Evolutionary conservation across 2,888 invertebrate species (phyloP).

Genomic region (Penaeus monodon): DNA sequence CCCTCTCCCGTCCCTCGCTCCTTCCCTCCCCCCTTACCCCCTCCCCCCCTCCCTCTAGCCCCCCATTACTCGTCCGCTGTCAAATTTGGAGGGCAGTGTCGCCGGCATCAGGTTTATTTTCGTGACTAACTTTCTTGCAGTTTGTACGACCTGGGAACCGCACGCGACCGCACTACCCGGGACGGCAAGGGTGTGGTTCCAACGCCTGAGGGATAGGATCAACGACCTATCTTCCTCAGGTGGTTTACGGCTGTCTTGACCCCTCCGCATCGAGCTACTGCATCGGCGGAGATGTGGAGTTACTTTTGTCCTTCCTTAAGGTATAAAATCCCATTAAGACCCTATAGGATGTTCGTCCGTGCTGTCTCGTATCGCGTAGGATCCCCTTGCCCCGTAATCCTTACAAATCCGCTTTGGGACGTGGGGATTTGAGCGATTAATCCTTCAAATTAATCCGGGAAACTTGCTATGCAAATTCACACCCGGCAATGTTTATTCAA

Average conservation of each 20-base stretch:
- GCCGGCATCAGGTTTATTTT: conserved; percentile 1
- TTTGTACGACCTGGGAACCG: not conserved
- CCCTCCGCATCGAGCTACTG: not conserved
- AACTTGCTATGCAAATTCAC: conserved; percentile 32
- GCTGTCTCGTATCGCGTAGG: not conserved
- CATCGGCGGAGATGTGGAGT: not conserved
- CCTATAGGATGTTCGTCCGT: not conserved
- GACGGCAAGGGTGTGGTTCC: not conserved
- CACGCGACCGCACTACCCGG: not conserved
- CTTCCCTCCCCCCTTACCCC: too few species aligned
- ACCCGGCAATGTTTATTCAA: conserved; percentile 21
- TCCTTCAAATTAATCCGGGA: conserved; percentile 27
- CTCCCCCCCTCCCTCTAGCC: too few species aligned
- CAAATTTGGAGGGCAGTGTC: not conserved
- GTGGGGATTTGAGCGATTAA: conserved; percentile 8
- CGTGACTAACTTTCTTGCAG: conserved; percentile 1
- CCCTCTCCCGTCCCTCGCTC: too few species aligned
- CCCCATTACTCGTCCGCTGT: too few species aligned
- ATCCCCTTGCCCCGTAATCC: conserved; percentile 20
- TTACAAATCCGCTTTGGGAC: conserved; percentile 31
- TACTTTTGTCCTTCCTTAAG: not conserved
- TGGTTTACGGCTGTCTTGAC: conserved; percentile 1
- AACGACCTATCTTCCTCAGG: too few species aligned
- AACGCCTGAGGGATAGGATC: not conserved
- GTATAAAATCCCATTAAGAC: not conserved